These are phyloP conservation scores for Gymnocephalus cernua DNA, from an alignment of 2,113 vertebrate species.

Conservation along the genomic window DNA sequence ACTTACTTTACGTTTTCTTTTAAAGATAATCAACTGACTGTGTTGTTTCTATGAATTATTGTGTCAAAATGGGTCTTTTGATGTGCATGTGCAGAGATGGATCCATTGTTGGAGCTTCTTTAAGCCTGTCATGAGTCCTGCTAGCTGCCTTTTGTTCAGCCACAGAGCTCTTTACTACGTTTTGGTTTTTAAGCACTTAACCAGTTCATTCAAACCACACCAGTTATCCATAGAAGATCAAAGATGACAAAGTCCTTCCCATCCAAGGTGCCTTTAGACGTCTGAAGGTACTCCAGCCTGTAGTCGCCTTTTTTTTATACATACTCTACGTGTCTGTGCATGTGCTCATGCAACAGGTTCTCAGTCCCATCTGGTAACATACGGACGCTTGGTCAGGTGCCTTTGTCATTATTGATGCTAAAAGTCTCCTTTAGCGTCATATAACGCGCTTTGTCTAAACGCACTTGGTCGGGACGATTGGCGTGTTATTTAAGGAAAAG, in stretches of 20 bases:
- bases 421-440: no score
- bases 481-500: no score
- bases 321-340: neutral
- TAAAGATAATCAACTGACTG: neutral
- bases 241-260: constrained; percentile 15
- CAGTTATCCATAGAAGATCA: constrained; percentile 1
- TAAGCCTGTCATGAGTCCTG: neutral
- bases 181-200: neutral
- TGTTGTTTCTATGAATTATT: neutral
- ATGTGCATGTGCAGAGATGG: neutral
- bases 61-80: neutral
- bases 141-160: neutral
- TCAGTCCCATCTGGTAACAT: no score
- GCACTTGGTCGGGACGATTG: no score
- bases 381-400: no score
- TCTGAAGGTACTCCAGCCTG: constrained; percentile 28
- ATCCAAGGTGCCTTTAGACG: constrained; percentile 31
- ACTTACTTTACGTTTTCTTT: neutral
- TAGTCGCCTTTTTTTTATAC: constrained; percentile 11
- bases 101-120: neutral
- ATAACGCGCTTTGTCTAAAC: no score
- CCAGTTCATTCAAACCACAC: constrained; percentile 4
- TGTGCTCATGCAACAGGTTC: neutral
- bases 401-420: no score
- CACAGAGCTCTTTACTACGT: neutral